Evolutionary conservation across 2,113 vertebrate genomes (phyloP), one percentile per base, ranked within the genome.

Genomic region (Nothoprocta pentlandii): DNA sequence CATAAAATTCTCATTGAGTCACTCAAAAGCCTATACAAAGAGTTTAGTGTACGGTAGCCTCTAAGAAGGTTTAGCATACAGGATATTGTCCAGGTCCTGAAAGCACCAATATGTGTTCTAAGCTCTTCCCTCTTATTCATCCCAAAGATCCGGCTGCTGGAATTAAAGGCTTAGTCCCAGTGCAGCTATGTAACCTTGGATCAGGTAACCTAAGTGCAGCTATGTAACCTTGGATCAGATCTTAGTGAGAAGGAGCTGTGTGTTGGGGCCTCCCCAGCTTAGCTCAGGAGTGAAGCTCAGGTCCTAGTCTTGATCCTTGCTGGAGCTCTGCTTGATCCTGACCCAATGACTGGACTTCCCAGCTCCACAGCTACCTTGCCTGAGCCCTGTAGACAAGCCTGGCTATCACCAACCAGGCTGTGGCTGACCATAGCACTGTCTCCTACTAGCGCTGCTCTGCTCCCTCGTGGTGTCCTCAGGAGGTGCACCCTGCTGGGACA

Each of bases 281-380:
- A 3, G 54, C 26, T 67, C 56, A 86, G 26, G 46, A 86, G 6
- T 56, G 69, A 26, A 90, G 42, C 36, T 69, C 25, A 66, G 28
- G 44, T 20, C 32, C 32, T 5, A 1, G 49, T 34, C 32, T 62
- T 30, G 54, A 44, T 12, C 16, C 46, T 66, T 2, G 1, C 41
- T 15, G 7, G 4, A 80, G 56, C 36, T 44, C 5, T n/a, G 54
- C 34, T 44, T 63, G 68, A 58, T 26, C 25, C 8, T 63, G 25
- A 67, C 5, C 13, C 32, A 68, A 16, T 0, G 2, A 64, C 12
- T 63, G 0, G 1, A 10, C 5, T 19, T 80, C 26, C 2, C 1
- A 6, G 56, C 39, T 10, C 0, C 3, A 62, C 17, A 23, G 39
- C 25, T 17, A 41, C 12, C 32, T 30, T 16, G 30, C 4, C n/a